Conservation (phyloP, 2,797 vertebrate genomes). For the Limnodromus scolopaceus region DNA sequence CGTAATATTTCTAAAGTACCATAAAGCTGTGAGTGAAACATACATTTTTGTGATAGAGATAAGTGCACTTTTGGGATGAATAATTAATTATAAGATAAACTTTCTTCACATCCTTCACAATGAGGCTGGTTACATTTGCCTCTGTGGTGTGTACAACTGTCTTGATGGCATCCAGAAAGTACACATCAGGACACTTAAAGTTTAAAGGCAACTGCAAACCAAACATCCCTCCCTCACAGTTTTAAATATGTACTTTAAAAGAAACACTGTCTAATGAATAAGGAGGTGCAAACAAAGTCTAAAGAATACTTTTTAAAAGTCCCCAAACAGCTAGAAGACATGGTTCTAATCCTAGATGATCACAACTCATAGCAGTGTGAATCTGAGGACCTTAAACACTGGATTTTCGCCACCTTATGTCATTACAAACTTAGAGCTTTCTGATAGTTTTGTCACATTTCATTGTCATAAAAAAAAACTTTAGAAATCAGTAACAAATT, state of each 20-base stretch:
- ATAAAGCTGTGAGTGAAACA: not conserved
- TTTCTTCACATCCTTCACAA: not conserved
- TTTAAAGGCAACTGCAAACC: not conserved
- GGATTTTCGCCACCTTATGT: not conserved
- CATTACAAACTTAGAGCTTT: not conserved
- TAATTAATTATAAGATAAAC: not conserved
- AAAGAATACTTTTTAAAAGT: not conserved
- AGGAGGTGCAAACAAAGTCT: not conserved
- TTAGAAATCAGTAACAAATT: conserved; percentile 14
- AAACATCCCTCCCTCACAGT: not conserved
- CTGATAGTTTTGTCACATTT: not conserved
- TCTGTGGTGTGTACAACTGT: not conserved
- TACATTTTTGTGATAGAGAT: not conserved
- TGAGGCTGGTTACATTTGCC: not conserved
- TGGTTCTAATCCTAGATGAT: not conserved
- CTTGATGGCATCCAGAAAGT: not conserved
- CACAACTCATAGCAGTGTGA: not conserved
- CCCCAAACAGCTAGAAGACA: not conserved
- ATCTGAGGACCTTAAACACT: not conserved
- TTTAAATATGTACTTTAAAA: not conserved
- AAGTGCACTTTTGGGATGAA: not conserved
- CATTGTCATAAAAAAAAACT: conserved; percentile 1
- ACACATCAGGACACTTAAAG: not conserved
- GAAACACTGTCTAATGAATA: not conserved
- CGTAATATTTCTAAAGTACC: not conserved